Conservation (phyloP, 2,113 vertebrate genomes). For the Trogon surrucura region DNA sequence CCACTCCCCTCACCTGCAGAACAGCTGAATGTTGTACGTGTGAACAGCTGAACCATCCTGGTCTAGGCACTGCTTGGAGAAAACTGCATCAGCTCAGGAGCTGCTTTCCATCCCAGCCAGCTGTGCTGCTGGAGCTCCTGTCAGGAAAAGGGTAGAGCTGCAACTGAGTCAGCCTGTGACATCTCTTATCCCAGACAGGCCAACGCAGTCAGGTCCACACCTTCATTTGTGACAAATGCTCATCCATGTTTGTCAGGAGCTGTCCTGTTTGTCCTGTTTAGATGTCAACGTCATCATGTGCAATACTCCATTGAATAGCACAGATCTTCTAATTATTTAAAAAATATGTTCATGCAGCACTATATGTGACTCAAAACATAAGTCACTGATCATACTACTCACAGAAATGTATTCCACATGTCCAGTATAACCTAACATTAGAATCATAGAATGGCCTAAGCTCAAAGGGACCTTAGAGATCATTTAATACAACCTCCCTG, state of each 20-base stretch:
- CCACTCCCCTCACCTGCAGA: accelerated
- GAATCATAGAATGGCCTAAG: too few species aligned
- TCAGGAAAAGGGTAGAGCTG: background rate
- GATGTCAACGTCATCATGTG: background rate
- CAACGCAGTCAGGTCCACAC: background rate
- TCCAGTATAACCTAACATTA: background rate
- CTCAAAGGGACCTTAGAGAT: too few species aligned
- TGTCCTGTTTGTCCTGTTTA: background rate
- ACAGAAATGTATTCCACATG: background rate
- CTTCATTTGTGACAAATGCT: background rate
- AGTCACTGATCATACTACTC: background rate
- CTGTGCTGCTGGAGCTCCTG: accelerated
- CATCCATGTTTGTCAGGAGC: background rate
- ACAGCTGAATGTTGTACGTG: background rate
- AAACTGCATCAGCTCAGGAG: background rate
- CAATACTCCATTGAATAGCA: background rate
- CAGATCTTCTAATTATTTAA: background rate
- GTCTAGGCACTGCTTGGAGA: accelerated
- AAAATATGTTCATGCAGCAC: background rate
- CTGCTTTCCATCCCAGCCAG: background rate
- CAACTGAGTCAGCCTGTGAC: background rate
- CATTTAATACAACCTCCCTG: too few species aligned
- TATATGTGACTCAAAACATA: background rate
- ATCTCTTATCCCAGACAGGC: background rate
- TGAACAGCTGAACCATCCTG: background rate